Evolutionary conservation across 2,888 invertebrate genomes (phyloP).

Genomic region (Volucella bombylans): DNA sequence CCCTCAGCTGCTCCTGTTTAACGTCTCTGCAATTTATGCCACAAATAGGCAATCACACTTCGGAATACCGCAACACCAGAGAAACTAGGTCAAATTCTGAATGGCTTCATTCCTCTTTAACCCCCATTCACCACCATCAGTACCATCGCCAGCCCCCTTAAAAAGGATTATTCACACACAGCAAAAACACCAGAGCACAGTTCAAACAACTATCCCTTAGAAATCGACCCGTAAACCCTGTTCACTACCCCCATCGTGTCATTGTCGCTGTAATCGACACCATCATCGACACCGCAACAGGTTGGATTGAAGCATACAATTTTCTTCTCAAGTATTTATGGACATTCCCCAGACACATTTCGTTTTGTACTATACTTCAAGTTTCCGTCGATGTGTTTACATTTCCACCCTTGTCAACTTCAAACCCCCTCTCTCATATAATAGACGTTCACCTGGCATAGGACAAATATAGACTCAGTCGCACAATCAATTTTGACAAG

Average conservation of each 20-base stretch:
- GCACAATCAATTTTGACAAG: not conserved
- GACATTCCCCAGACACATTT: constrained; percentile 15
- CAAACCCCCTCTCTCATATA: not conserved
- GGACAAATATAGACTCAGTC: not conserved
- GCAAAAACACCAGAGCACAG: not conserved
- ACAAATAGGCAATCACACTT: too few species aligned
- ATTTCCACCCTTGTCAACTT: not conserved
- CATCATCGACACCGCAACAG: constrained; percentile 20
- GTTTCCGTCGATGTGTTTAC: constrained; percentile 12
- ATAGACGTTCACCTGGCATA: not conserved
- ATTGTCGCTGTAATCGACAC: not conserved
- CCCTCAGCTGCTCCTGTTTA: too few species aligned
- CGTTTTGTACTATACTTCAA: not conserved
- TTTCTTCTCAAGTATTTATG: not conserved
- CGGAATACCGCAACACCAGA: too few species aligned
- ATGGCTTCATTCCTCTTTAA: too few species aligned
- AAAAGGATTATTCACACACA: too few species aligned
- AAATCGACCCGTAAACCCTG: constrained; percentile 3
- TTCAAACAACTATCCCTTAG: not conserved
- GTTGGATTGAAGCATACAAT: not conserved
- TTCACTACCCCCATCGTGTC: not conserved
- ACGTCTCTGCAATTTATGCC: too few species aligned
- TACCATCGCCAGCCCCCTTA: too few species aligned
- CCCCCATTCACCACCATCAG: too few species aligned
- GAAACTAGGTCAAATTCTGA: too few species aligned